A percentile compares a stretch with the other conserved stretches of the same genome.
phyloP scores from a whole-genome alignment of 2,797 vertebrate genomes.

The Chaetophractus vellerosus region DNA sequence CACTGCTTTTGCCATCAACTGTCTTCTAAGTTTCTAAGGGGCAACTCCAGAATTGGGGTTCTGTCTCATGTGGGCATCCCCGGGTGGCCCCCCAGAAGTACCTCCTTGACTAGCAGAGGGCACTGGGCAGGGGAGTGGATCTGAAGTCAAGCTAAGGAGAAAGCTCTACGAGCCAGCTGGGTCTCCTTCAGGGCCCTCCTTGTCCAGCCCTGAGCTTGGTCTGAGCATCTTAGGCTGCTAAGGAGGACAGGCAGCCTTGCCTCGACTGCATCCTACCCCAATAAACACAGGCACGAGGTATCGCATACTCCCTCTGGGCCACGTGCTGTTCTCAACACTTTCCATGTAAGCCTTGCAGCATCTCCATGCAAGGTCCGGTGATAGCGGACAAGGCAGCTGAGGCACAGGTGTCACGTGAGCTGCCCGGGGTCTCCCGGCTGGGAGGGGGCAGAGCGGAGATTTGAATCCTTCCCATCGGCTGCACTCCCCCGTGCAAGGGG shows the following conservation, averaged over 20 bases:
- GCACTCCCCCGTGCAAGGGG: no score
- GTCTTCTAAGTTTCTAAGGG: not conserved
- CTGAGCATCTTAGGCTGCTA: not conserved
- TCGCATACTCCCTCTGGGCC: not conserved
- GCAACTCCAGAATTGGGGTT: not conserved
- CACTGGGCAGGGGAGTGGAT: not conserved
- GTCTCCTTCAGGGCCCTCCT: not conserved
- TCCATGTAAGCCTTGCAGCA: not conserved
- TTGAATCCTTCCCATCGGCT: not conserved
- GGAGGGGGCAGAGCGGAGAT: not conserved
- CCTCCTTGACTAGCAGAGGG: not conserved
- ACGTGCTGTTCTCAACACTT: not conserved
- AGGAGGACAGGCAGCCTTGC: rapidly evolving
- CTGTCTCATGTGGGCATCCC: not conserved
- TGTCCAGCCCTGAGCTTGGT: not conserved
- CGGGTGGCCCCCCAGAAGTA: not conserved
- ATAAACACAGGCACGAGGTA: not conserved
- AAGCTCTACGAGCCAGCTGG: not conserved
- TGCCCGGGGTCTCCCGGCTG: not conserved
- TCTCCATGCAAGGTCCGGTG: not conserved
- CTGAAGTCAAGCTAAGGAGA: not conserved
- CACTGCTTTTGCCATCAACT: not conserved
- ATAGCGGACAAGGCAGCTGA: not conserved
- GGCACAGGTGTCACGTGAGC: not conserved
- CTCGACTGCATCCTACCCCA: not conserved